Conservation (phyloP, 1,140 invertebrate genomes). For the Trissolcus basalis region DNA sequence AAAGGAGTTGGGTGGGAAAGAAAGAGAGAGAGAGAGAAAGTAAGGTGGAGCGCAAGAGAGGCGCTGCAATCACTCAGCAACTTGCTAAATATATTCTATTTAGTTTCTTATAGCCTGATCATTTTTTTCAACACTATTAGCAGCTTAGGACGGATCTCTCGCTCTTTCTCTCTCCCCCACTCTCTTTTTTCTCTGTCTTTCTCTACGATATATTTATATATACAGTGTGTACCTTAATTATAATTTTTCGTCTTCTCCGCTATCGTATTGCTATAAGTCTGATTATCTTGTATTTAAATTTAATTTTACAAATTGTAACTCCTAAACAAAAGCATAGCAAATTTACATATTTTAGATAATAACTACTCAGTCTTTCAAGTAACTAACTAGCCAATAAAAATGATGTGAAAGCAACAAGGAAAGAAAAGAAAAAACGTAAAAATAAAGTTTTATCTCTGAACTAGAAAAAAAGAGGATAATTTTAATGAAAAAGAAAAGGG, state of each 20-base stretch:
- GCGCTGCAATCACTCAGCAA: constrained; percentile 6
- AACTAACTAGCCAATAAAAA: constrained; percentile 51
- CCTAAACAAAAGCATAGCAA: constrained; percentile 36
- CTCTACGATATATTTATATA: constrained; percentile 15
- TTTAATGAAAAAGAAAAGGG: constrained; percentile 12
- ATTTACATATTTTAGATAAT: constrained; percentile 49
- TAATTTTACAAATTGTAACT: constrained; percentile 50
- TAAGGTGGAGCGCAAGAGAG: constrained; percentile 26
- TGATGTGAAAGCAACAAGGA: constrained; percentile 5
- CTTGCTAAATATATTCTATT: constrained; percentile 12
- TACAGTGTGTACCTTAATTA: constrained; percentile 47
- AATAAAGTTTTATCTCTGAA: constrained; percentile 40
- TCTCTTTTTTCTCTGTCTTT: constrained; percentile 25
- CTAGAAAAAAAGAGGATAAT: constrained; percentile 32
- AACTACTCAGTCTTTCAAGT: constrained; percentile 54
- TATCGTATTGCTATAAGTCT: constrained; percentile 39
- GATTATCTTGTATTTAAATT: constrained; percentile 49
- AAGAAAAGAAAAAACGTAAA: constrained; percentile 30
- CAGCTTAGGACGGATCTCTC: constrained; percentile 23
- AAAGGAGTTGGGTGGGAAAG: constrained; percentile 3
- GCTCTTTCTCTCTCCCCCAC: constrained; percentile 19
- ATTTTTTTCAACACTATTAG: constrained; percentile 20
- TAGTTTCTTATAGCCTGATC: too few relatives aligned
- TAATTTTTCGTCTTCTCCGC: constrained; percentile 40
- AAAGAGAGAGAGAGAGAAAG: constrained; percentile 37